Evolutionary conservation across 2,888 invertebrate species (phyloP), one percentile per base, ranked within the genome.

Genomic region (Fabriciana adippe): DNA sequence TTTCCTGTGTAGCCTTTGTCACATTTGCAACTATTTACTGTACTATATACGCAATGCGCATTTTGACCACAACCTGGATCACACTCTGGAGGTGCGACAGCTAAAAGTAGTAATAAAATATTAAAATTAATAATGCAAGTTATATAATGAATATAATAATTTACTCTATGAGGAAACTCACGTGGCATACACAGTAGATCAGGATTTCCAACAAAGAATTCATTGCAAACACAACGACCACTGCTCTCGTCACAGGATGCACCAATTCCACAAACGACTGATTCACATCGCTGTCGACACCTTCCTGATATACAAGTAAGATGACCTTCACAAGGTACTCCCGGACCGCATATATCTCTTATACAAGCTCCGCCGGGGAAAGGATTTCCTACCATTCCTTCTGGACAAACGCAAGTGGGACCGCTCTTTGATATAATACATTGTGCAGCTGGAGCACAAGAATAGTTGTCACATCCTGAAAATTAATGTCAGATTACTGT

Each of bases 181-280:
- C 96, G 97, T 81, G 98, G 97, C 95, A 97, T 97, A 80, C 98
- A 98, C 61, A 98, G 93, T 35, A 97, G 90, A 81, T 97, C 96
- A 0, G 98, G 97, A 84, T 98, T 97, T 78, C 98, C 98, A 72
- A 97, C 94, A 83, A 97, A 97, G 81, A 96, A 96, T 15, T 96
- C 95, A 82, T 97, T 95, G 81, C 98, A 98, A 57, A 97, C 94
- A 85, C 98, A 98, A 88, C 95, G 96, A 73, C 97, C 97, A 45
- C 95, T 95, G 64, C 94, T 93, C 77, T 94, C 94, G 80, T 97
- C 96, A 81, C 98, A 98, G 62, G 95, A 95, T 16, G 98, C 98
- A 8, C 98, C 98, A 48, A 97, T 94, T 8, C 98, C 98, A 80
- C 98, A 98, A 15, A 97, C 95, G 13, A 97, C 94, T 48, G 96